Evolutionary conservation across 2,113 vertebrate genomes (phyloP), one percentile per base, ranked within the genome.

Genomic region (Diglossa brunneiventris): DNA sequence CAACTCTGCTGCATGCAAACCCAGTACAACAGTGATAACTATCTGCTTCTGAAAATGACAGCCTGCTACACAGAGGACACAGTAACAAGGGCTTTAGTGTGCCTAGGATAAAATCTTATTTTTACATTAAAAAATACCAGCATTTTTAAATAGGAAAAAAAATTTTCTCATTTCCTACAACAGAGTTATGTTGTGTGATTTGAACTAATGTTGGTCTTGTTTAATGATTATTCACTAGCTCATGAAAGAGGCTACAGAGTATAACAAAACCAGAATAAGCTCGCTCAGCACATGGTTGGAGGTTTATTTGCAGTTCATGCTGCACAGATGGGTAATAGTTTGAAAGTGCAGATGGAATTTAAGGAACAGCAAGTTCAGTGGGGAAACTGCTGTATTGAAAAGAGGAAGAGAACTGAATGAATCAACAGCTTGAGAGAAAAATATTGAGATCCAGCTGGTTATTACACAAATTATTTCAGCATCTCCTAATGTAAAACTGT

Each of bases 321-420:
- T 96, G 93, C 84, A 95, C 96, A 97, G 97, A 97, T 97, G 97
- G 96, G 83, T 94, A 95, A 91, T 95, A 79, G 97, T 94, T 97
- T 85, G 80, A 94, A 96, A 96, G 92, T 10, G 7, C 97, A 97
- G 96, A 98, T 96, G 94, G 97, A 92, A 91, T 96, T 94, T 87
- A 97, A 83, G 87, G 95, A 97, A 95, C 91, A 95, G 74, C 63
- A 93, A 97, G 83, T 96, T 97, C 94, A 89, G 84, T 97, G 90
- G 75, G 55, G 95, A 94, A 95, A 78, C 87, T 92, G 74, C 87
- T 95, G 79, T 92, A 59, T 42, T 82, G 87, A 87, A 92, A 92
- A 87, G 85, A 94, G 67, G 61, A 58, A 87, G 53, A 89, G 97
- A 95, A 95, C 9, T 28, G 76, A 80, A 80, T 0, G 1, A 93